phyloP scores from a whole-genome alignment of 2,888 invertebrate genomes.

The Hanleya hanleyi region DNA sequence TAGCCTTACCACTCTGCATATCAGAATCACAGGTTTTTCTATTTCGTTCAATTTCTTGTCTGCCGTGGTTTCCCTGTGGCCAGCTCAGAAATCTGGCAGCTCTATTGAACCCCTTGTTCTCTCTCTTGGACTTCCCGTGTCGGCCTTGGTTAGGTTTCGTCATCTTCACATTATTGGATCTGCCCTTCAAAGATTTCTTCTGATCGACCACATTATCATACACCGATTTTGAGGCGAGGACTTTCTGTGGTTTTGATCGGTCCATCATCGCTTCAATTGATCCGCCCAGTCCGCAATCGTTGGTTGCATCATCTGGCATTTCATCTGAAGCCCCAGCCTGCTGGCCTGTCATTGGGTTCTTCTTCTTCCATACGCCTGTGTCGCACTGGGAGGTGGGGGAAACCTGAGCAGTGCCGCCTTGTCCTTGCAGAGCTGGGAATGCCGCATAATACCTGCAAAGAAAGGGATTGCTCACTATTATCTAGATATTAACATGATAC shows the following conservation, averaged over 20 bases:
- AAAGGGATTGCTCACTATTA: not conserved
- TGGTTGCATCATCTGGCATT: not conserved
- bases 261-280: not conserved
- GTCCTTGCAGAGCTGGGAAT: constrained; percentile 72
- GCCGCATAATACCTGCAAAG: constrained; percentile 74
- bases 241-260: constrained; percentile 6
- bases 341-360: constrained; percentile 45
- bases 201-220: not conserved
- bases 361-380: constrained; percentile 46
- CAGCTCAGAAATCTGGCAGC: constrained; percentile 35
- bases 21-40: too few species aligned
- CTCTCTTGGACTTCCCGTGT: constrained; percentile 11
- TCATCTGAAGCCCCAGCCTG: constrained; percentile 5
- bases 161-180: not conserved
- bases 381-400: constrained; percentile 35
- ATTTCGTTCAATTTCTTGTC: constrained; percentile 4
- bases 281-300: constrained; percentile 3
- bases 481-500: not conserved
- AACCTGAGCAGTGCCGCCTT: constrained; percentile 32
- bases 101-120: constrained; percentile 10
- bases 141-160: not conserved
- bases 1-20: not conserved
- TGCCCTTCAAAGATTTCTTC: not conserved
- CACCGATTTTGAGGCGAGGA: not conserved
- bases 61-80: constrained; percentile 34